These are phyloP conservation scores for Ericerus pela DNA, from an alignment of 1,140 invertebrate species.

Conservation along the genomic window DNA sequence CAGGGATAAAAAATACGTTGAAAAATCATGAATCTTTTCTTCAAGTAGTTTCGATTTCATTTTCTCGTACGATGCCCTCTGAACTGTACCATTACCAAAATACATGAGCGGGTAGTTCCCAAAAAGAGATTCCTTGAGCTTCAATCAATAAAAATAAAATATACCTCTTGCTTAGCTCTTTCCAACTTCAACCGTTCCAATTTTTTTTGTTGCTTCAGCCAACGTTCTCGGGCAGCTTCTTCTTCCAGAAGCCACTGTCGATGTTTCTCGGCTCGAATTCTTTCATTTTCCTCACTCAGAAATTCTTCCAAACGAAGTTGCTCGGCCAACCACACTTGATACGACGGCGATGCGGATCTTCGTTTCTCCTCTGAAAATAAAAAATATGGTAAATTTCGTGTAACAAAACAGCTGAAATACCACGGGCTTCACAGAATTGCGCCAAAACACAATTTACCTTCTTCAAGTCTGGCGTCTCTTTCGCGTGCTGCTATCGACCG, in stretches of 20 bases:
- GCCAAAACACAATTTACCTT: slow-evolving; percentile 18
- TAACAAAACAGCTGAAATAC: neutral
- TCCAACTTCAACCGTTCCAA: slow-evolving; percentile 34
- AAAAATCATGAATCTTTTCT: no score
- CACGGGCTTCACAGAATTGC: neutral
- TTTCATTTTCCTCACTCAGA: slow-evolving; percentile 31
- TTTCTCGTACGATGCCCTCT: neutral
- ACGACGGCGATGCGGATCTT: slow-evolving; percentile 28
- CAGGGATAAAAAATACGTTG: no score
- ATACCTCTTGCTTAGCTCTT: slow-evolving; percentile 37
- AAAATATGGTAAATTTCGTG: slow-evolving; percentile 9
- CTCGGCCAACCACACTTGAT: slow-evolving; percentile 34
- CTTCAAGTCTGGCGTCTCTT: slow-evolving; percentile 20
- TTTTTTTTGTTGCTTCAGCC: slow-evolving; percentile 35
- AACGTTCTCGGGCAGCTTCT: slow-evolving; percentile 36
- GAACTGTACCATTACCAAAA: no score
- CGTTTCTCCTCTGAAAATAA: slow-evolving; percentile 24
- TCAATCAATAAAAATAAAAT: no score
- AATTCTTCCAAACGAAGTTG: slow-evolving; percentile 31
- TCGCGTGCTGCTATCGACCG: slow-evolving; percentile 33
- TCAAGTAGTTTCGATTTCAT: neutral
- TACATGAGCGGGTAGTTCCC: no score
- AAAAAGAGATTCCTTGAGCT: no score
- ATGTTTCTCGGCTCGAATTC: slow-evolving; percentile 33
- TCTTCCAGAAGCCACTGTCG: slow-evolving; percentile 35